A percentile compares a stretch with the other conserved stretches of the same genome.
phyloP scores from a whole-genome alignment of 64 coral and sea anemone species.

The Exaiptasia diaphana region DNA sequence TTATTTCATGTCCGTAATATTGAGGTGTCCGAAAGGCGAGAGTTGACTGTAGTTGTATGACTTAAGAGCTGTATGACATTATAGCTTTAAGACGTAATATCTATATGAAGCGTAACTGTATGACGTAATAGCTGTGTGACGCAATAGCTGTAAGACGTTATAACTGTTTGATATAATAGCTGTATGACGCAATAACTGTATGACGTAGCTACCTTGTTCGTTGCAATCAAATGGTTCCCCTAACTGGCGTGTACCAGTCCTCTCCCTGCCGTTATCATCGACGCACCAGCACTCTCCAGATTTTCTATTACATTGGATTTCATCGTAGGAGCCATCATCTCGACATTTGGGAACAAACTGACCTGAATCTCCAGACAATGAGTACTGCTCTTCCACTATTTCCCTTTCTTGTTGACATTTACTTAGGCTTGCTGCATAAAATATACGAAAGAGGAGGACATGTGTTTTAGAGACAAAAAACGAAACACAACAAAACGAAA shows the following conservation, averaged over 20 bases:
- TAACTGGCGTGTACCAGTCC: conserved; percentile 20
- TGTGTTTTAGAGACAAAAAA: not conserved
- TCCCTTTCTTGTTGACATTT: not conserved
- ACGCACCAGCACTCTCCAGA: conserved; percentile 43
- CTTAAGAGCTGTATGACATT: too few relatives aligned
- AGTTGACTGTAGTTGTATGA: too few relatives aligned
- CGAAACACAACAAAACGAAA: not conserved
- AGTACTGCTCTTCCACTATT: not conserved
- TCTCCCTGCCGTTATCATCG: conserved; percentile 18
- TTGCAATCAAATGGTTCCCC: conserved; percentile 25
- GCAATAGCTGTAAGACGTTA: too few relatives aligned
- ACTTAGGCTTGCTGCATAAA: conserved; percentile 12
- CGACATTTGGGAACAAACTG: conserved; percentile 18
- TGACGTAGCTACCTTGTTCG: not conserved
- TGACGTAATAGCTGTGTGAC: too few relatives aligned
- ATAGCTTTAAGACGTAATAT: too few relatives aligned
- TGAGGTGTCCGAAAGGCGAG: too few relatives aligned
- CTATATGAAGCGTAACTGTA: too few relatives aligned
- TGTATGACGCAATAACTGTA: too few relatives aligned
- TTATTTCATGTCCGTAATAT: too few relatives aligned
- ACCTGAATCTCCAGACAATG: not conserved
- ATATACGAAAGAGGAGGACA: not conserved
- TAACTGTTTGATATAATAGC: too few relatives aligned
- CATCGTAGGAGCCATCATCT: conserved; percentile 18
- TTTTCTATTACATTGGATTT: conserved; percentile 9